Base-by-base conservation (phyloP, 2,113 vertebrate genomes). In the Seriola quinqueradiata region DNA sequence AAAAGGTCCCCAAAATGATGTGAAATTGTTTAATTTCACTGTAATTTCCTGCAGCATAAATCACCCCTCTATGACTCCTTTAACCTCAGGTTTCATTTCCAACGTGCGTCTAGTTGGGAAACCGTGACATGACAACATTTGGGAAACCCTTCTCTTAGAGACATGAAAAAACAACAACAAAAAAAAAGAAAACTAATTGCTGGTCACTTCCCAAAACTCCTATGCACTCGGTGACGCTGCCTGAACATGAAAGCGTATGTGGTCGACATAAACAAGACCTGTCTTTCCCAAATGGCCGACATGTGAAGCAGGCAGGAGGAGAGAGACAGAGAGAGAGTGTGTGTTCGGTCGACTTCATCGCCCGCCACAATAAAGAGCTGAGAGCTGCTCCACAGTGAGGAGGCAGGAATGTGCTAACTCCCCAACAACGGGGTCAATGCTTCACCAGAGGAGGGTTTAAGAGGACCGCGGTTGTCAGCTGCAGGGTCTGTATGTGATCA, bases 361-460 rank as follows among this genome's bases (percentile, higher is more conserved):
- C 32, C 71, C 63, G 4, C 84, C 86, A 89, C 90, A 90, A 88
- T 73, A 67, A 25, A 25, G 86, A 48, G 65, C 42, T 52, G 81
- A 81, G 75, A 86, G 81, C 71, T 65, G 64, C 80, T 63, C 55
- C 1, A 34, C 77, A 46, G 69, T 61, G 17, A 11, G 17, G 44
- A 76, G 72, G 58, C 73, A 82, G 87, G 92, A 91, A 92, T 88
- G 86, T 77, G 81, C 74, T 48, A 79, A 87, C 80, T 80, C 74
- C 77, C 78, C 60, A 80, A 90, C 86, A 83, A 71, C 70, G 40
- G 79, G 80, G 63, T n/a, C 58, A 21, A 70, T 57, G 50, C 57
- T 64, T 44, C 4, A 68, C 36, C 54, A 48, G 70, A 0, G 65
- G 57, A 73, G 61, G 60, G 25, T 34, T 68, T 46, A 72, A 46